A percentile compares a stretch with the other conserved stretches of the same genome.
These are phyloP conservation scores for Hepsetus odoe DNA, from an alignment of 2,113 vertebrate genomes.

Conservation along the genomic window DNA sequence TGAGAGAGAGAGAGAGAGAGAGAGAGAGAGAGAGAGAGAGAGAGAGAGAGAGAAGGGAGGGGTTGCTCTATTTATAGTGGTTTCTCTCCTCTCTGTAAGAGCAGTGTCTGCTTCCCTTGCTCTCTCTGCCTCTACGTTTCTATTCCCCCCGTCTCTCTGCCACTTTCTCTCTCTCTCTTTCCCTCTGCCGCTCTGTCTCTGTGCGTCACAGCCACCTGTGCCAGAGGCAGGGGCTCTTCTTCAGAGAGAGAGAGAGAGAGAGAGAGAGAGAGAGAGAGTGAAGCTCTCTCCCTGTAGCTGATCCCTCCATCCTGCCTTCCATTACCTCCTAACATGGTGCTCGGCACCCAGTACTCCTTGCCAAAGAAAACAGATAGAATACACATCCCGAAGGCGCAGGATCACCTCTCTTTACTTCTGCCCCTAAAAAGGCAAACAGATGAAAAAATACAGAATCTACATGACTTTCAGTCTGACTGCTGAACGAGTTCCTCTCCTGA, in stretches of 20 bases:
- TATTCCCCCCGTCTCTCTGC: slow-evolving; percentile 44
- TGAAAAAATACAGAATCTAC: too few species aligned
- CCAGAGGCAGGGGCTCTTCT: slow-evolving; percentile 3
- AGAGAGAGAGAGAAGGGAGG: slow-evolving; percentile 6
- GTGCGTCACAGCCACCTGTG: background rate
- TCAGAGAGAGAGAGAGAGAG: background rate
- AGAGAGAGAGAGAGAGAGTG: background rate
- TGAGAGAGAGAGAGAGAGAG: slow-evolving; percentile 7
- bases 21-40: slow-evolving; percentile 13
- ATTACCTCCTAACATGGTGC: background rate
- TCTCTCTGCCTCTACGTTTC: background rate
- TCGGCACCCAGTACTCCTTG: background rate
- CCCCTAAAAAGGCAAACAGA: too few species aligned
- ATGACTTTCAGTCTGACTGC: too few species aligned
- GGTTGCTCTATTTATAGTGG: slow-evolving; percentile 67
- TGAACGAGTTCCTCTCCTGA: too few species aligned
- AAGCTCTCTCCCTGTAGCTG: background rate
- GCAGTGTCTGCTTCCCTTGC: slow-evolving; percentile 15
- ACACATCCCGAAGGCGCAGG: background rate
- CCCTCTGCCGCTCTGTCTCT: slow-evolving; percentile 28
- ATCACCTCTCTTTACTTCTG: background rate
- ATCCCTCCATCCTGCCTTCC: background rate
- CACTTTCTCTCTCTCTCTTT: slow-evolving; percentile 21
- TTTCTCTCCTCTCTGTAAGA: slow-evolving; percentile 58
- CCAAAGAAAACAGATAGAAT: background rate